phyloP scores from a whole-genome alignment of 1,140 invertebrate genomes.

The Maniola jurtina region DNA sequence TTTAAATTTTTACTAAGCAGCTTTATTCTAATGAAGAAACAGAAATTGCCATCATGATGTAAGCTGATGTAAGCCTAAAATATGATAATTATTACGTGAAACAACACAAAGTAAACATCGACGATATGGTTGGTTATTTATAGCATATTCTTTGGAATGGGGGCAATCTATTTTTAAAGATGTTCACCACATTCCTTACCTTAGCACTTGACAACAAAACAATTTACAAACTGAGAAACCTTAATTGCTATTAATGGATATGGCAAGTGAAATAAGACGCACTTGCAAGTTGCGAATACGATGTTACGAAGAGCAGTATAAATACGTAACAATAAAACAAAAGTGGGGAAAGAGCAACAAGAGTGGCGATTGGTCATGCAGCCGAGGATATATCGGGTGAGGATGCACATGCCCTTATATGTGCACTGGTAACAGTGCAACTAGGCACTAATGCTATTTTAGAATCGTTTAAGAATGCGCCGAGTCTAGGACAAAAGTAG shows the following conservation, averaged over 20 bases:
- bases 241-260: background rate
- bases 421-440: constrained; percentile 1
- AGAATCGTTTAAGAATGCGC: background rate
- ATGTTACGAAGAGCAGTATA: background rate
- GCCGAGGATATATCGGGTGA: constrained; percentile 10
- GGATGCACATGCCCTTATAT: constrained; percentile 17
- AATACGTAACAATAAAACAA: constrained; percentile 15
- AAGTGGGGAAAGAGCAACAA: constrained; percentile 2
- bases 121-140: background rate
- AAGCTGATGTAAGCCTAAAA: background rate
- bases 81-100: background rate
- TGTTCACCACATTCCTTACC: too few relatives aligned
- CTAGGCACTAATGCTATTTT: constrained; percentile 14
- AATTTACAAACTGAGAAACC: too few relatives aligned
- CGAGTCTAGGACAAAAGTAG: background rate
- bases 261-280: background rate
- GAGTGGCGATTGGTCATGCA: constrained; percentile 15
- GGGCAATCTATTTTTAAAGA: background rate
- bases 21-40: background rate
- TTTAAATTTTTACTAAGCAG: too few relatives aligned
- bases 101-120: background rate
- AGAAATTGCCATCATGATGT: background rate
- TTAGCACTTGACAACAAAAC: too few relatives aligned
- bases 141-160: background rate
- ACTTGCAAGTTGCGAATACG: too few relatives aligned